Evolutionary conservation across 2,797 vertebrate species (phyloP).

Genomic region (Melanogrammus aeglefinus): DNA sequence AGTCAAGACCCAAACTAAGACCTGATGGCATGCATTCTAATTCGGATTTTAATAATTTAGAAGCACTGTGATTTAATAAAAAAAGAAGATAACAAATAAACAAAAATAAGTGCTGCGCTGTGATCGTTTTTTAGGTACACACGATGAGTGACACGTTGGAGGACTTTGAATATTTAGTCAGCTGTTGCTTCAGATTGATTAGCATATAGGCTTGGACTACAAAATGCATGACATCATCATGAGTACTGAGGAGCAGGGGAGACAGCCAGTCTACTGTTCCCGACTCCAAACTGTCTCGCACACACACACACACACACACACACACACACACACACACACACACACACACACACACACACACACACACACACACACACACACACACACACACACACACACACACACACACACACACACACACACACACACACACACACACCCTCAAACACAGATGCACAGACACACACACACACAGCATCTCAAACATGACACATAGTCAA

Average conservation of each 20-base stretch:
- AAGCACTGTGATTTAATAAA: background rate
- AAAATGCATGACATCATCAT: conserved; percentile 31
- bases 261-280: conserved; percentile 41
- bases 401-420: background rate
- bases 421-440: no score
- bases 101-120: background rate
- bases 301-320: background rate
- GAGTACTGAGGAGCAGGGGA: conserved; percentile 34
- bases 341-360: background rate
- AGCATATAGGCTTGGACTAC: conserved; percentile 47
- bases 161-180: conserved; percentile 35
- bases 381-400: background rate
- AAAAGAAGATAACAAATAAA: background rate
- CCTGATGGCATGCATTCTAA: background rate
- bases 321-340: no score
- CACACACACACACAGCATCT: background rate
- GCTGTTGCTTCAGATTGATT: conserved; percentile 30
- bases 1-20: background rate
- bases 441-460: background rate
- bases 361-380: background rate
- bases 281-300: conserved; percentile 9
- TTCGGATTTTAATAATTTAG: background rate
- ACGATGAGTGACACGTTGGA: background rate
- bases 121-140: background rate
- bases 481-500: background rate